Conservation (phyloP, 1,140 invertebrate species). For the Nasonia vitripennis region DNA sequence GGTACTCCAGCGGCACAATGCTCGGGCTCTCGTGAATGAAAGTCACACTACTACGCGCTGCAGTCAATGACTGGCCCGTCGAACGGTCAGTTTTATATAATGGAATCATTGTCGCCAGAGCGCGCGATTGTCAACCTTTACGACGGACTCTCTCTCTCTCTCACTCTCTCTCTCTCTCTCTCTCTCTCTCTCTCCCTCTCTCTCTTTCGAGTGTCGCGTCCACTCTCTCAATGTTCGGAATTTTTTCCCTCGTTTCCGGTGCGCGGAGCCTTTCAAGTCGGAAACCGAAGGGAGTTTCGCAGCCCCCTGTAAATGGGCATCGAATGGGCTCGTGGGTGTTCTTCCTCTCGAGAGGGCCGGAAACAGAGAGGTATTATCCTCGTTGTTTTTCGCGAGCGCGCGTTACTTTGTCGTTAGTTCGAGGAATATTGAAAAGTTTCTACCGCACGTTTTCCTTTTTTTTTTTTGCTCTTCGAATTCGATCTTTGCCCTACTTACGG, state of each 20-base stretch:
- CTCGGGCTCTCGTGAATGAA: slow-evolving; percentile 68
- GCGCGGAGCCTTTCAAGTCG: slow-evolving; percentile 40
- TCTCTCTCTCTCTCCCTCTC: slow-evolving; percentile 4
- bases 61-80: slow-evolving; percentile 27
- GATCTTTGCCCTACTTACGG: too few species aligned
- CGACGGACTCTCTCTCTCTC: slow-evolving; percentile 14
- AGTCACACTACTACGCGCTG: slow-evolving; percentile 57
- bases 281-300: not conserved
- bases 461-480: too few species aligned
- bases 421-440: not conserved
- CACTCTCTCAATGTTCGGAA: slow-evolving; percentile 6
- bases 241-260: slow-evolving; percentile 40
- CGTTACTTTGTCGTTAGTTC: slow-evolving; percentile 26
- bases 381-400: slow-evolving; percentile 8
- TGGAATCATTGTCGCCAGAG: slow-evolving; percentile 42
- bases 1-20: slow-evolving; percentile 68
- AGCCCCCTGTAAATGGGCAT: not conserved
- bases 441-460: not conserved
- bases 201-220: not conserved
- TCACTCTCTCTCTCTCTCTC: not conserved
- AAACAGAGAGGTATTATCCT: not conserved
- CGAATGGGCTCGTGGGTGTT: slow-evolving; percentile 17
- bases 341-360: not conserved
- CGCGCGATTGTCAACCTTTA: slow-evolving; percentile 53
- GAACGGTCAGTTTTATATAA: slow-evolving; percentile 62